Evolutionary conservation across 1,140 invertebrate species (phyloP), one percentile per base, ranked within the genome.

Genomic region (Hetaerina americana): DNA sequence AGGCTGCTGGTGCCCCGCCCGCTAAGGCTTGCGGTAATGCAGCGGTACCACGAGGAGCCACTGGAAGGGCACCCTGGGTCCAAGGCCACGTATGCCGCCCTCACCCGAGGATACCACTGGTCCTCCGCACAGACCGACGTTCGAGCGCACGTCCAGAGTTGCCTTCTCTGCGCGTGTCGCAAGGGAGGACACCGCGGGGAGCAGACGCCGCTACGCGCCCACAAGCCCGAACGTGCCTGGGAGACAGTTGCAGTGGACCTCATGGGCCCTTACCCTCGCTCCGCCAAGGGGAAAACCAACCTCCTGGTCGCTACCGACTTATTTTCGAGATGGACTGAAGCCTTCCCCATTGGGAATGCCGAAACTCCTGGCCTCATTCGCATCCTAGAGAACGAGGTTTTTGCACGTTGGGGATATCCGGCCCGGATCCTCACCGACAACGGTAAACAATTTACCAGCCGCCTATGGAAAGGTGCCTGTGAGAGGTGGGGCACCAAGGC

Each of bases 361-460:
- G n/a, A n/a, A n/a, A n/a, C n/a, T n/a, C 66, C 66, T 69, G 74
- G 0, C 27, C 76, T 77, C 15, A 71, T 70, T 1, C 26, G 31
- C 1, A 70, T 69, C 10, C 26, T 77, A 12, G 75, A 77, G 25
- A 70, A 72, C 6, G 76, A 78, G n/a, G 68, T 77, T 5, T 79
- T 78, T 71, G 29, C 74, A 5, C 67, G 76, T 0, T 78, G 73
- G 72, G 78, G 76, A 22, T 75, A 75, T 66, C 76, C 77, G 0
- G 26, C 68, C 5, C 68, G 67, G 1, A 66, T 79, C 5, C 73
- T 78, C 0, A 69, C 73, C 0, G 77, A 79, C 72, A 79, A 79
- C 66, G 76, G 76, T 0, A 74, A 72, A 0, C 74, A 78, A 27
- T 78, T 79, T 71, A 49, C 18, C 0, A 73, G 74, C 24, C 0